A percentile compares a stretch with the other conserved stretches of the same genome.
phyloP scores from a whole-genome alignment of 1,140 invertebrate genomes.

The Aplysia californica region DNA sequence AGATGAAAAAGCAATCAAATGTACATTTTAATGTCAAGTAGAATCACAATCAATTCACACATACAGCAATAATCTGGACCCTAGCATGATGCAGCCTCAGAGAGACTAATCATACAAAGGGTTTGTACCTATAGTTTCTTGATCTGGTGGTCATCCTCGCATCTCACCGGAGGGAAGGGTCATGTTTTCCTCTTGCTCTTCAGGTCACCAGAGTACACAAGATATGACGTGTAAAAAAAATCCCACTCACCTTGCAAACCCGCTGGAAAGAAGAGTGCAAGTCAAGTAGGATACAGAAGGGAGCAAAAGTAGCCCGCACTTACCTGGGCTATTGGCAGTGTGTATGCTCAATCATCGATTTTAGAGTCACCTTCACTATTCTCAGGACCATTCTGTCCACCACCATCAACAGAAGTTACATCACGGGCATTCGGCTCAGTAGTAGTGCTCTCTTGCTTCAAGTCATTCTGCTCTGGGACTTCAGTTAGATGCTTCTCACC shows the following conservation, averaged over 20 bases:
- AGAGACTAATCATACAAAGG: constrained; percentile 14
- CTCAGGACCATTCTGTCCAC: background rate
- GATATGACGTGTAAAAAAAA: constrained; percentile 1
- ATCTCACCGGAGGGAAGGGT: too few relatives aligned
- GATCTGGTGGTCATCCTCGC: too few relatives aligned
- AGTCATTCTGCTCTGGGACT: too few relatives aligned
- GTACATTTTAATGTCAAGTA: too few relatives aligned
- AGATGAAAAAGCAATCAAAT: too few relatives aligned
- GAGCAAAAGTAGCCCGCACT: too few relatives aligned
- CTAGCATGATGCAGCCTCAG: background rate
- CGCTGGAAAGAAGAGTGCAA: constrained; percentile 22
- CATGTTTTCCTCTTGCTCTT: background rate
- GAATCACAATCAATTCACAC: too few relatives aligned
- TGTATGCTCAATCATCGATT: constrained; percentile 28
- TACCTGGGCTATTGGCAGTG: too few relatives aligned
- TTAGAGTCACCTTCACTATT: constrained; percentile 29
- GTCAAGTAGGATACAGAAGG: constrained; percentile 20
- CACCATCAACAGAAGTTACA: too few relatives aligned
- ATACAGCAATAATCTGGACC: constrained; percentile 20
- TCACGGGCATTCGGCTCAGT: background rate
- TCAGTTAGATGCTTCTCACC: too few relatives aligned
- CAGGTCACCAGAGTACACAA: background rate
- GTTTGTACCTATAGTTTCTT: constrained; percentile 14
- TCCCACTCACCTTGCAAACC: constrained; percentile 23
- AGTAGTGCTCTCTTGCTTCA: too few relatives aligned